phyloP scores from a whole-genome alignment of 2,888 invertebrate species.

The Limnephilus marmoratus region DNA sequence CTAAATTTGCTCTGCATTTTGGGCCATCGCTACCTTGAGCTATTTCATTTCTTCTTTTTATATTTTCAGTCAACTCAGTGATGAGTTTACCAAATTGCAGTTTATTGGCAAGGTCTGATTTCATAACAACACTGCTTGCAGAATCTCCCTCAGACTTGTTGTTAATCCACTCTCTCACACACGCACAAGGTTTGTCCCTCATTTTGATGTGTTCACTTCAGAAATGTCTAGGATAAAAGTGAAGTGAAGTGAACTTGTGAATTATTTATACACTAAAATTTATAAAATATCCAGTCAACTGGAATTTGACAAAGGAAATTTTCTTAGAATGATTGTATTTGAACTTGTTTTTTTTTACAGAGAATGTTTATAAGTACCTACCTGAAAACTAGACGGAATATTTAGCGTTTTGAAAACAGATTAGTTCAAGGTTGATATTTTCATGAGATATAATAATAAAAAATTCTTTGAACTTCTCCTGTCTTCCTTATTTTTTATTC shows the following conservation, averaged over 20 bases:
- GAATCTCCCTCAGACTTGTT: conserved; percentile 30
- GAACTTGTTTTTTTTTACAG: background rate
- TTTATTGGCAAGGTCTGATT: conserved; percentile 36
- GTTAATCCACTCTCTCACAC: conserved; percentile 31
- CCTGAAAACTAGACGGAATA: background rate
- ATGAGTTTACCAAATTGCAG: conserved; percentile 9
- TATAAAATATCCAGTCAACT: background rate
- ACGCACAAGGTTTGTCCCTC: conserved; percentile 4
- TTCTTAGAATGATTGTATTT: background rate
- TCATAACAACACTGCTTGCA: conserved; percentile 28
- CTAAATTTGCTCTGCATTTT: background rate
- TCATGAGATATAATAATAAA: background rate
- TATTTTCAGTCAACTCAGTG: background rate
- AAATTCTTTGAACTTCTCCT: no score
- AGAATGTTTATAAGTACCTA: background rate
- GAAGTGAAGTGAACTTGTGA: background rate
- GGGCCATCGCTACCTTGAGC: background rate
- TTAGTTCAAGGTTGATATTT: background rate
- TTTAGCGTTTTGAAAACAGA: background rate
- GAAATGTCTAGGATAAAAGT: background rate
- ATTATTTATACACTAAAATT: background rate
- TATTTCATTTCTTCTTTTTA: background rate
- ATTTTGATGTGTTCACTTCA: background rate
- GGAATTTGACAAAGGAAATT: background rate
- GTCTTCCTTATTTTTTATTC: no score